A percentile compares a stretch with the other conserved stretches of the same genome.
Conservation (phyloP, 2,888 invertebrate species). For the Priocnemis perturbator region DNA sequence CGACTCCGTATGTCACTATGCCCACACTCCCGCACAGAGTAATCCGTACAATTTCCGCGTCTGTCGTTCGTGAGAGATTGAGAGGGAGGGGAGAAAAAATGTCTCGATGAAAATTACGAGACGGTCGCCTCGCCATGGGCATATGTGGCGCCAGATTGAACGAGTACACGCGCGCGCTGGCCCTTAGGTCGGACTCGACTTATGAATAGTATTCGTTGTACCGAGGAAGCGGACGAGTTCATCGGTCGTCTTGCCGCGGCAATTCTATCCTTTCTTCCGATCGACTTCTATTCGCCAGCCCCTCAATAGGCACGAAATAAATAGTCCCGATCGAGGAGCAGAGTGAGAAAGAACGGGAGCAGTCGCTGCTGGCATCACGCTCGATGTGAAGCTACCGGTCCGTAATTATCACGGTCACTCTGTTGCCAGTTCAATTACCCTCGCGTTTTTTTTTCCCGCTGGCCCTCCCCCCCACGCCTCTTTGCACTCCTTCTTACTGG, state of each 20-base stretch:
- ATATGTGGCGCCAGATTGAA: slow-evolving; percentile 28
- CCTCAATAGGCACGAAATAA: slow-evolving; percentile 37
- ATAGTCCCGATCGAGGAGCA: slow-evolving; percentile 41
- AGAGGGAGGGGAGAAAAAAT: slow-evolving; percentile 20
- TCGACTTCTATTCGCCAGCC: slow-evolving; percentile 15
- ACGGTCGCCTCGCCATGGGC: slow-evolving; percentile 27
- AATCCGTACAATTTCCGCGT: no score
- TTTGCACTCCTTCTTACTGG: no score
- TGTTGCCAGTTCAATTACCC: no score
- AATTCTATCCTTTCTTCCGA: slow-evolving; percentile 47
- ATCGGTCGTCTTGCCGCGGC: slow-evolving; percentile 41
- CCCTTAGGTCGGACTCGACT: slow-evolving; percentile 30
- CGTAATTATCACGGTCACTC: no score
- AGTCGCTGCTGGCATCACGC: background rate
- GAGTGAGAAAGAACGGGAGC: background rate
- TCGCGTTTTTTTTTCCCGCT: no score
- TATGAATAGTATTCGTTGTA: slow-evolving; percentile 61
- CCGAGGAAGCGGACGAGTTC: slow-evolving; percentile 34
- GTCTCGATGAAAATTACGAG: slow-evolving; percentile 47
- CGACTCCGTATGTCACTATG: background rate
- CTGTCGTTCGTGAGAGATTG: no score
- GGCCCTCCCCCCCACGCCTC: no score
- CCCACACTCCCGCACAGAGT: no score
- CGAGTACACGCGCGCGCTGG: slow-evolving; percentile 21
- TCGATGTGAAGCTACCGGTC: background rate